phyloP scores from a whole-genome alignment of 2,113 vertebrate species.

The Oreochromis niloticus region DNA sequence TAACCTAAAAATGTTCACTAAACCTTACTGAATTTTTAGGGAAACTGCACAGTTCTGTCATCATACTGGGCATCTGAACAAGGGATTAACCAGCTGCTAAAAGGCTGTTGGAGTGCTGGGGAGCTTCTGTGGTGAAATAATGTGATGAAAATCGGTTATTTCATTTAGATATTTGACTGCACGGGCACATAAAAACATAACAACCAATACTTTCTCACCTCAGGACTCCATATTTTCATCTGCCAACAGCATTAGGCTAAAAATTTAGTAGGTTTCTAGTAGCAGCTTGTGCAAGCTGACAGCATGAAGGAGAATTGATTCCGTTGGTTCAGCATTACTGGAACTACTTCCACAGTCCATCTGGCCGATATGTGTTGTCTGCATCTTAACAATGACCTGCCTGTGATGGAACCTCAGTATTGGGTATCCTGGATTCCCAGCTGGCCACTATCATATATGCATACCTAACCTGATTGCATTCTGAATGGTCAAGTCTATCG shows the following conservation, averaged over 20 bases:
- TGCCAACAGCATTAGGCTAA: background rate
- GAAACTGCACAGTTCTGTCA: background rate
- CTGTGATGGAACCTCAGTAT: background rate
- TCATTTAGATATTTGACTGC: background rate
- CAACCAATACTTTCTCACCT: background rate
- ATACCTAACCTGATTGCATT: background rate
- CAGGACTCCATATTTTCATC: background rate
- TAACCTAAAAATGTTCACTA: background rate
- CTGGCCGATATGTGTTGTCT: background rate
- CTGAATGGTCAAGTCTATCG: background rate
- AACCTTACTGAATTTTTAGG: background rate
- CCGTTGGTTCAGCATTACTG: background rate
- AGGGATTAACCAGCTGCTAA: background rate
- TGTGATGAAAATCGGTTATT: background rate
- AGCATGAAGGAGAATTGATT: background rate
- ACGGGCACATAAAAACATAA: background rate
- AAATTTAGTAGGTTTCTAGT: background rate
- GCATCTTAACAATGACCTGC: background rate
- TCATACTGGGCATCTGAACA: background rate
- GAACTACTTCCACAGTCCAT: background rate
- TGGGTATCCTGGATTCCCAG: background rate
- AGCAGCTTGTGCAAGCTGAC: background rate
- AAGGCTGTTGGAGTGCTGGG: background rate
- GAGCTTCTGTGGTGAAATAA: background rate
- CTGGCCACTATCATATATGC: background rate